Evolutionary conservation across 2,888 invertebrate genomes (phyloP).

Genomic region (Exocentrus adspersus): DNA sequence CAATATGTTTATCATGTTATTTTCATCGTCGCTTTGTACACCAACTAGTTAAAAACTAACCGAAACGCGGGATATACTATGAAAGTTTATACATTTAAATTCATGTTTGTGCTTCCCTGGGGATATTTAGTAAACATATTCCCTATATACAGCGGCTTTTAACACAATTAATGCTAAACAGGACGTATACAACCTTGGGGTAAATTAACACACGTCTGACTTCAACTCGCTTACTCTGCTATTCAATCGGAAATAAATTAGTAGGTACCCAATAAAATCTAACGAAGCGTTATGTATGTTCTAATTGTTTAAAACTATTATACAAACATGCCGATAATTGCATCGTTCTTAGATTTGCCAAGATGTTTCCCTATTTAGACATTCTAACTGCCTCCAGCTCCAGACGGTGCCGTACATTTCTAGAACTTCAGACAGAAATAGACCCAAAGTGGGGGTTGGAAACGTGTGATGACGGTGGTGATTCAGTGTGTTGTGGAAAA

Average conservation of each 20-base stretch:
- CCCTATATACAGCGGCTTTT: not conserved
- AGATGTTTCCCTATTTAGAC: not conserved
- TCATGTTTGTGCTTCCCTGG: not conserved
- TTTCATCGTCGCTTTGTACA: no score
- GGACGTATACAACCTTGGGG: not conserved
- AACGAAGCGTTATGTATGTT: not conserved
- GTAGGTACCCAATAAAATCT: not conserved
- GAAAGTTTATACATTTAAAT: not conserved
- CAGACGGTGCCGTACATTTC: not conserved
- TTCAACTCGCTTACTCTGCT: not conserved
- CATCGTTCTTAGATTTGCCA: no score
- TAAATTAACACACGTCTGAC: not conserved
- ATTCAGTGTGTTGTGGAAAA: constrained; percentile 24
- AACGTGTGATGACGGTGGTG: constrained; percentile 6
- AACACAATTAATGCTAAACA: not conserved
- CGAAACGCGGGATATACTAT: not conserved
- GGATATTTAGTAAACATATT: not conserved
- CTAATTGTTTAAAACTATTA: no score
- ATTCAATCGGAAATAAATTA: not conserved
- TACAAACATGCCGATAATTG: no score
- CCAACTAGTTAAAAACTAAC: constrained; percentile 1
- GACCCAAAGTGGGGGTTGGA: not conserved
- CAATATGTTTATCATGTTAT: no score
- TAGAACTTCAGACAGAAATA: not conserved
- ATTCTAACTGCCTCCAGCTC: not conserved